These are phyloP conservation scores for Notarius quadriscutis DNA, from an alignment of 2,113 vertebrate genomes.

Conservation along the genomic window DNA sequence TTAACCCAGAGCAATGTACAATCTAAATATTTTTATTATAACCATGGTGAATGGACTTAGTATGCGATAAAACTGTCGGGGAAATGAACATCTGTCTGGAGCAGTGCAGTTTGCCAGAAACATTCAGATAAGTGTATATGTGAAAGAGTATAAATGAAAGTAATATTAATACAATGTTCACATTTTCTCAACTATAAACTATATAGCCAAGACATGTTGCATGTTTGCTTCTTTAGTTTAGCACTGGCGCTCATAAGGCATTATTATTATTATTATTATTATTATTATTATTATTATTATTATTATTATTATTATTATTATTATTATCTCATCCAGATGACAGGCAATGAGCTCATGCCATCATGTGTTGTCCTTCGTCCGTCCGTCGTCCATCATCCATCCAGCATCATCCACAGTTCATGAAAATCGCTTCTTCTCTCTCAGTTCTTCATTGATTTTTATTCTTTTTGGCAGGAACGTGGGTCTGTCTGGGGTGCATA, in stretches of 20 bases:
- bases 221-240: not conserved
- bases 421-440: no score
- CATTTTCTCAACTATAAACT: not conserved
- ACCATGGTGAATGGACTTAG: conserved; percentile 11
- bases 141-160: not conserved
- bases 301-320: no score
- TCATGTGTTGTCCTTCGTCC: no score
- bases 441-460: no score
- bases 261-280: not conserved
- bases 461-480: no score
- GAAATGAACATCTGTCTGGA: not conserved
- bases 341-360: no score
- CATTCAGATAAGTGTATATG: not conserved
- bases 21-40: conserved; percentile 35
- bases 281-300: not conserved
- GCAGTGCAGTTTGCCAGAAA: not conserved
- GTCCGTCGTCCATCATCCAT: no score
- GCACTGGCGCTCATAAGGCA: not conserved
- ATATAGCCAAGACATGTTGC: not conserved
- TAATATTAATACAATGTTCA: not conserved
- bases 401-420: no score
- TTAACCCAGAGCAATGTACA: not conserved
- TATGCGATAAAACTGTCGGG: not conserved
- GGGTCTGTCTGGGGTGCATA: no score
- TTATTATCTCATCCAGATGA: no score